These are phyloP conservation scores for Ectemnius continuus DNA, from an alignment of 2,888 invertebrate genomes.

Conservation along the genomic window DNA sequence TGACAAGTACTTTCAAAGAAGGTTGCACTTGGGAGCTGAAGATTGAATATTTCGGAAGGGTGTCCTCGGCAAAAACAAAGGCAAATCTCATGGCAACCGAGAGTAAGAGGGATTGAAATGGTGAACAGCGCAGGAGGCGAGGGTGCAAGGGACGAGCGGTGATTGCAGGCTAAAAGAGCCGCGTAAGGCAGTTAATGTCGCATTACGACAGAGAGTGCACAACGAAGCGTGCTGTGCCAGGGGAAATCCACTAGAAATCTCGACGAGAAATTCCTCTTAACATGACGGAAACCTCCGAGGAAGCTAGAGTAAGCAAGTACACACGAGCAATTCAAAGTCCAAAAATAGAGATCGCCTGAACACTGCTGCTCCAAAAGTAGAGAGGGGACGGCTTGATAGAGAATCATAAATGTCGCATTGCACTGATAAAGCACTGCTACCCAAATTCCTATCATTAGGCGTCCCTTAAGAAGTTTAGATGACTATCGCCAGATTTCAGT, in stretches of 20 bases:
- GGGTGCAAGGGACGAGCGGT: conserved; percentile 50
- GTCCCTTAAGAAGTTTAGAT: conserved; percentile 4
- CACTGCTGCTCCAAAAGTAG: too few relatives aligned
- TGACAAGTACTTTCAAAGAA: not conserved
- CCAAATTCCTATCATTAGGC: not conserved
- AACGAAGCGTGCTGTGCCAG: conserved; percentile 56
- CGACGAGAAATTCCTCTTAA: conserved; percentile 28
- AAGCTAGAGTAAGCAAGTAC: conserved; percentile 72
- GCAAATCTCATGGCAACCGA: too few relatives aligned
- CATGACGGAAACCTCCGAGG: conserved; percentile 71
- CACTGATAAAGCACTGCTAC: too few relatives aligned
- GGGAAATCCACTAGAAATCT: conserved; percentile 12
- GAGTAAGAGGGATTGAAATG: conserved; percentile 34
- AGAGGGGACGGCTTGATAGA: too few relatives aligned
- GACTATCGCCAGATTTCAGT: conserved; percentile 12
- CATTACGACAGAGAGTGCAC: conserved; percentile 68
- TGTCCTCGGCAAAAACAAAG: too few relatives aligned
- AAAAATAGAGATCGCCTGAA: too few relatives aligned
- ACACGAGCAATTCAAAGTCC: too few relatives aligned
- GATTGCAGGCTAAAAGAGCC: conserved; percentile 60
- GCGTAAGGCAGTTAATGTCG: conserved; percentile 70
- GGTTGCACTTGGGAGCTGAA: not conserved
- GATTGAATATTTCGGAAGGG: too few relatives aligned
- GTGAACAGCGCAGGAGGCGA: not conserved
- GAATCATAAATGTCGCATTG: too few relatives aligned